Conservation (phyloP, 2,113 vertebrate genomes). For the Sylvia atricapilla region DNA sequence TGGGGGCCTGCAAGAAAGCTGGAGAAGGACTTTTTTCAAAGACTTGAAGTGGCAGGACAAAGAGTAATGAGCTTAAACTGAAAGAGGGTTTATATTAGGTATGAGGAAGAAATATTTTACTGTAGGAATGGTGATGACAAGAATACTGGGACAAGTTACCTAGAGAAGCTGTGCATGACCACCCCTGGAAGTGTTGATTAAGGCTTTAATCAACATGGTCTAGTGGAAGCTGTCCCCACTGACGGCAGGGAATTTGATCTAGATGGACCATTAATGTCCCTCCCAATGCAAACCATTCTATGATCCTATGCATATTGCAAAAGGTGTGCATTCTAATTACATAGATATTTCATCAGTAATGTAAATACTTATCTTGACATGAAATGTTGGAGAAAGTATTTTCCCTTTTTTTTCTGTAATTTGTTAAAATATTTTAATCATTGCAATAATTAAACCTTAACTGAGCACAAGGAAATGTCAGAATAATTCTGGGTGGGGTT, state of each 20-base stretch:
- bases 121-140: not conserved
- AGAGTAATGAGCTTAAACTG: not conserved
- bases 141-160: not conserved
- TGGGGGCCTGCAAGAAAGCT: not conserved
- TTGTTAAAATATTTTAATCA: not conserved
- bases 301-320: not conserved
- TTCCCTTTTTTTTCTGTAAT: not conserved
- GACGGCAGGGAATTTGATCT: not conserved
- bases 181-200: not conserved
- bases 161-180: not conserved
- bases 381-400: not conserved
- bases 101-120: not conserved
- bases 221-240: not conserved
- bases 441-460: not conserved
- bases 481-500: not conserved
- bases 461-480: not conserved
- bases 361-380: not conserved
- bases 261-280: not conserved
- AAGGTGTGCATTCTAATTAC: not conserved
- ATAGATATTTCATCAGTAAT: not conserved
- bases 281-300: not conserved
- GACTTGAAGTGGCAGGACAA: not conserved
- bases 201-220: not conserved
- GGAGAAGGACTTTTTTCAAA: not conserved
- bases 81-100: not conserved